These are phyloP conservation scores for Aphidius gifuensis DNA, from an alignment of 1,140 invertebrate species.

Conservation along the genomic window DNA sequence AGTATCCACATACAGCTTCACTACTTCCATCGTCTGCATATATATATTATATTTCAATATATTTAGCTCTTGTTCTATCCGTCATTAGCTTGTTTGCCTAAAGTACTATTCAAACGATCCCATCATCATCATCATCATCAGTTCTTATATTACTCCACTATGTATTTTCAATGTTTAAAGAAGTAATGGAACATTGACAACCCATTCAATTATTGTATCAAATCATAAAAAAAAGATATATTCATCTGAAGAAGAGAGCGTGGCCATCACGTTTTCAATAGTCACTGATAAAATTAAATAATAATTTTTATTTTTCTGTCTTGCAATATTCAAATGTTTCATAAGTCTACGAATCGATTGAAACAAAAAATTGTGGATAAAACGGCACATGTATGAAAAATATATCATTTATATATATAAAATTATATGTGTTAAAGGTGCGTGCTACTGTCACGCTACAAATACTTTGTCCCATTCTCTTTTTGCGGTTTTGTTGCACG, in stretches of 20 bases:
- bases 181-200: too few relatives aligned
- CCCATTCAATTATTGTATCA: too few relatives aligned
- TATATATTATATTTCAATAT: conserved; percentile 3
- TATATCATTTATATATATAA: neutral
- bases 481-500: conserved; percentile 33
- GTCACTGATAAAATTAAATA: too few relatives aligned
- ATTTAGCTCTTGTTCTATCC: conserved; percentile 21
- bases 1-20: too few relatives aligned
- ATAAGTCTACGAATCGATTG: neutral
- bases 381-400: neutral
- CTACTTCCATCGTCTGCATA: neutral
- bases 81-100: conserved; percentile 27
- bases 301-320: too few relatives aligned
- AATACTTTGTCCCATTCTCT: conserved; percentile 27
- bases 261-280: too few relatives aligned
- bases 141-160: neutral
- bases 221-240: too few relatives aligned
- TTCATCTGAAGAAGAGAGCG: too few relatives aligned
- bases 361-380: neutral
- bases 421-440: conserved; percentile 10
- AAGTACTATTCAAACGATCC: too few relatives aligned
- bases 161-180: too few relatives aligned
- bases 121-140: too few relatives aligned
- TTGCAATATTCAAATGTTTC: too few relatives aligned
- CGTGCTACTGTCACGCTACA: conserved; percentile 24